phyloP scores from a whole-genome alignment of 1,140 invertebrate genomes.

The Drosophila kohkoa region DNA sequence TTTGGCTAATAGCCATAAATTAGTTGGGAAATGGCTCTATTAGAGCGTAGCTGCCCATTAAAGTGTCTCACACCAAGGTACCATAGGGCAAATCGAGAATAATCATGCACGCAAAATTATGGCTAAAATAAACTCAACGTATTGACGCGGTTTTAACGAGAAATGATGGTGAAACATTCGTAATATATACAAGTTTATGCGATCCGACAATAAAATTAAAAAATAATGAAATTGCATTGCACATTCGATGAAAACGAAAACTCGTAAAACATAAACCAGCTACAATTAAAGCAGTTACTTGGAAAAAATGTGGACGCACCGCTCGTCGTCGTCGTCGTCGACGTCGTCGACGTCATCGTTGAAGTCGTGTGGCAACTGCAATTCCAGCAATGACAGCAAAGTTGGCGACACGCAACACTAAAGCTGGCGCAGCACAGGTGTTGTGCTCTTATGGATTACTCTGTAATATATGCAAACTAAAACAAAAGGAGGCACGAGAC shows the following conservation, averaged over 20 bases:
- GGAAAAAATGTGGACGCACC: conserved; percentile 68
- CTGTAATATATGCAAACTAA: conserved; percentile 48
- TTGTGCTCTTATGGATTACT: neutral
- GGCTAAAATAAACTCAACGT: conserved; percentile 37
- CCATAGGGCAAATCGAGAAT: conserved; percentile 41
- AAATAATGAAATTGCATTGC: conserved; percentile 67
- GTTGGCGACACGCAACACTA: conserved; percentile 42
- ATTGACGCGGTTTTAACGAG: conserved; percentile 51
- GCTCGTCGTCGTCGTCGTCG: conserved; percentile 3
- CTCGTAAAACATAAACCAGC: conserved; percentile 46
- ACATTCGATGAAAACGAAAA: conserved; percentile 62
- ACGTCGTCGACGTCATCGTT: neutral
- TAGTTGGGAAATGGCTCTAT: conserved; percentile 55
- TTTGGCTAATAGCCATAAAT: conserved; percentile 69
- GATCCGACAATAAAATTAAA: conserved; percentile 34
- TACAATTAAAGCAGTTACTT: conserved; percentile 64
- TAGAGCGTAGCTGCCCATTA: conserved; percentile 24
- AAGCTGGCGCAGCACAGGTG: conserved; percentile 32
- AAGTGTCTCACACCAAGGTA: conserved; percentile 34
- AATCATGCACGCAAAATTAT: conserved; percentile 40
- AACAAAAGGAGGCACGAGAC: conserved; percentile 43
- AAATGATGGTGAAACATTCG: conserved; percentile 59
- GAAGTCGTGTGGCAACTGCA: conserved; percentile 46
- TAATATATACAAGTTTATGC: conserved; percentile 44
- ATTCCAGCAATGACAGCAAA: conserved; percentile 65